Conservation (phyloP, 2,797 vertebrate genomes). For the Poecilia gillii region DNA sequence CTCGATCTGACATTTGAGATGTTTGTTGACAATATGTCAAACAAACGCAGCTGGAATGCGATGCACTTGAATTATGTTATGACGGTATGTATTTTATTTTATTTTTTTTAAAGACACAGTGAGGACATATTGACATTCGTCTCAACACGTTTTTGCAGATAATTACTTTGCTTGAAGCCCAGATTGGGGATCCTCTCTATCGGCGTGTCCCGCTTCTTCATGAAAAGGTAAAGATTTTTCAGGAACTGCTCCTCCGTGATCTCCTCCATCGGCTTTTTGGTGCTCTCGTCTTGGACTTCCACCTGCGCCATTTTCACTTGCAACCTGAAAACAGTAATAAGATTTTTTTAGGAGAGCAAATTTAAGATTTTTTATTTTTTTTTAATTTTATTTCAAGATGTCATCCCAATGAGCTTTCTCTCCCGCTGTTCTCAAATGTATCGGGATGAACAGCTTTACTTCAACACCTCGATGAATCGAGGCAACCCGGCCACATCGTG, state of each 20-base stretch:
- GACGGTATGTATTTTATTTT: not conserved
- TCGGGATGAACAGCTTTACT: not conserved
- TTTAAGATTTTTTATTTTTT: not conserved
- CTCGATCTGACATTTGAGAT: not conserved
- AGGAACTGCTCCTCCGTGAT: constrained; percentile 76
- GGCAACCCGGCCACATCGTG: not conserved
- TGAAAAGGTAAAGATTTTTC: constrained; percentile 79
- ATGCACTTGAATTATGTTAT: not conserved
- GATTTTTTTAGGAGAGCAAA: not conserved
- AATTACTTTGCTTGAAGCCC: constrained; percentile 84
- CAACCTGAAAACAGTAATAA: constrained; percentile 30
- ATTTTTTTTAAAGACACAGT: not conserved
- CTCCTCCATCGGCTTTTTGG: constrained; percentile 35
- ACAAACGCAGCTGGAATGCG: not conserved
- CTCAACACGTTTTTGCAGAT: not conserved
- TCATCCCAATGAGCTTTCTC: not conserved
- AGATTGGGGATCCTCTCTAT: constrained; percentile 85
- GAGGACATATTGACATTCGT: not conserved
- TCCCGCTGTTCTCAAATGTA: not conserved
- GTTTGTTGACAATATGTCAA: not conserved
- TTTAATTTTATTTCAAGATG: not conserved
- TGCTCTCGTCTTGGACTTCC: constrained; percentile 35
- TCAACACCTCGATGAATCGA: not conserved
- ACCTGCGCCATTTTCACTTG: constrained; percentile 50
- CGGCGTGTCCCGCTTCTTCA: constrained; percentile 80